Evolutionary conservation across 2,888 invertebrate species (phyloP).

Genomic region (Thereva nobilitata): DNA sequence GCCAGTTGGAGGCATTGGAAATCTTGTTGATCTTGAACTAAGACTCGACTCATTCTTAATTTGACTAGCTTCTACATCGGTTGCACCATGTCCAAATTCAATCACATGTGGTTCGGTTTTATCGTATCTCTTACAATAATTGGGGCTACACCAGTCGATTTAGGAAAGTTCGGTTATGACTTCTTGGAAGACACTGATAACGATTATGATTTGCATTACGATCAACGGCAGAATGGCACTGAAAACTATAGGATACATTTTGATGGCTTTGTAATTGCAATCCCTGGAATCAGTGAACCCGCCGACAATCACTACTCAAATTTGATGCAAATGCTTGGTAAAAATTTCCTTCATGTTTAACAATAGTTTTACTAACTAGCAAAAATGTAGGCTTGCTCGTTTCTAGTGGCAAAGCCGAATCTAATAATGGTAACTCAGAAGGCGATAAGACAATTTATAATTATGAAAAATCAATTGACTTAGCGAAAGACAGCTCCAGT

Average conservation of each 20-base stretch:
- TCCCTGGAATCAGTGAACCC: slow-evolving; percentile 23
- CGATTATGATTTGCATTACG: slow-evolving; percentile 61
- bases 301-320: no score
- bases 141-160: background rate
- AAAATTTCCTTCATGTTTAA: no score
- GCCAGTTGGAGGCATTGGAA: background rate
- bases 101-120: slow-evolving; percentile 53
- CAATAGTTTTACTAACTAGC: no score
- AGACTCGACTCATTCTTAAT: slow-evolving; percentile 1
- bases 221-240: slow-evolving; percentile 78
- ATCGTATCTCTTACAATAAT: slow-evolving; percentile 38
- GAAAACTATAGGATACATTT: slow-evolving; percentile 74
- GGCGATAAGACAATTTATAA: no score
- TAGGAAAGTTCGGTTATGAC: background rate
- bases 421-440: no score
- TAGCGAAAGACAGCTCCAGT: no score
- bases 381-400: no score
- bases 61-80: slow-evolving; percentile 3
- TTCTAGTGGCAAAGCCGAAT: no score
- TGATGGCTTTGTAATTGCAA: slow-evolving; percentile 69
- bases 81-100: slow-evolving; percentile 54
- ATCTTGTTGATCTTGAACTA: background rate
- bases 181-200: slow-evolving; percentile 41
- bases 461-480: no score
- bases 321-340: no score